Base-by-base conservation (phyloP, 2,888 invertebrate species). In the Epistrophella euchroma region DNA sequence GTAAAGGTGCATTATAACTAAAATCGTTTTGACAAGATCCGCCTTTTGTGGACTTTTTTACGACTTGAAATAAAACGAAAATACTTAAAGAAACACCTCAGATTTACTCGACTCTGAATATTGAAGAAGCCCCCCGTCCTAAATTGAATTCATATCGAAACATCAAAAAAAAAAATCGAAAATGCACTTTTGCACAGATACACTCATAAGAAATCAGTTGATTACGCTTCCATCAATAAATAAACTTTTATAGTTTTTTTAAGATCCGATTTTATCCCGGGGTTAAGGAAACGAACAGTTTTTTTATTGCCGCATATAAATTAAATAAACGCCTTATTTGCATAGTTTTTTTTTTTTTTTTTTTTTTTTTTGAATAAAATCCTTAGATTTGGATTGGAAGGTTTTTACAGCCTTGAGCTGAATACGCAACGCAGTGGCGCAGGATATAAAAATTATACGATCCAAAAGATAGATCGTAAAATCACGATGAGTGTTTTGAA, bases 281-380 rank as follows among this genome's bases (percentile, higher is more conserved):
- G 32, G 15, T 19, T 43, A 17, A 35, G 43, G 28, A 73, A 50
- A 71, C 50, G 22, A 4, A 62, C 58, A 72, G 37, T 15, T 22
- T 37, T 85, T 86, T 86, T 77, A 77, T 76, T 43, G 56, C 56
- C 81, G 37, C 22, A 68, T 64, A 81, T 86, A 86, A 86, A 86
- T 81, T 86, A 81, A 81, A 81, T 86, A 81, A 86, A 86, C 85
- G 85, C 85, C 81, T 86, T 86, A 86, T 86, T 86, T 86, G 85
- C 85, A 86, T 86, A 77, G 64, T 15, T 0, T 28, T 28, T 28
- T 28, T 28, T 28, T 28, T 28, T 28, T 28, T 4, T 19, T 56
- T 56, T 56, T 7, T 5, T 32, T 0, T 37, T 37, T 4, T 45
- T 77, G 68, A 73, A 68, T 60, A 45, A 64, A 68, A 60, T 68